Evolutionary conservation across 2,113 vertebrate species (phyloP).

Genomic region (Psammodynastes pulverulentus): DNA sequence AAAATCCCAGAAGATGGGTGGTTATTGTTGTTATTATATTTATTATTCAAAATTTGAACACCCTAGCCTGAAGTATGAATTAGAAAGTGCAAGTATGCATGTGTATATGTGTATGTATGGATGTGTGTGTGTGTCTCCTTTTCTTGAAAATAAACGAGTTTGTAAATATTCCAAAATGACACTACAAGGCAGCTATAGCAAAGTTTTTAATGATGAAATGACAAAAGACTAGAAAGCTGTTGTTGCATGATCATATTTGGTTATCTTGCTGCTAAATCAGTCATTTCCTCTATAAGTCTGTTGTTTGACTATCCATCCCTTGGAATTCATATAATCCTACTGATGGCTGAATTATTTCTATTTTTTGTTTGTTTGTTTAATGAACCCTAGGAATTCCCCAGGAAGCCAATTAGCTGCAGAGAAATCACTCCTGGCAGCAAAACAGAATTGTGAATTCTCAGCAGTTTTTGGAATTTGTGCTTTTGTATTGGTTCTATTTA

Average conservation of each 20-base stretch:
- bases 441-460: conserved; percentile 66
- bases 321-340: conserved; percentile 38
- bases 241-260: conserved; percentile 27
- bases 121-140: neutral
- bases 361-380: conserved; percentile 62
- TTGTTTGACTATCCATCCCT: conserved; percentile 36
- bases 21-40: neutral
- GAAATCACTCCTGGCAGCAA: conserved; percentile 71
- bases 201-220: neutral
- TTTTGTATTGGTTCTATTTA: conserved; percentile 64
- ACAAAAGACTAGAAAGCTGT: conserved; percentile 33
- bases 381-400: conserved; percentile 63
- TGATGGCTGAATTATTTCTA: conserved; percentile 44
- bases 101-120: neutral
- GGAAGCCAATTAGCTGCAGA: conserved; percentile 68
- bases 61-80: neutral
- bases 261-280: conserved; percentile 32
- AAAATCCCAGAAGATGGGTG: neutral
- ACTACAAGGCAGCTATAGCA: neutral
- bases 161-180: conserved; percentile 23
- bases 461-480: conserved; percentile 65
- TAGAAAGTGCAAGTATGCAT: neutral
- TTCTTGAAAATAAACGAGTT: conserved; percentile 1
- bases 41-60: neutral
- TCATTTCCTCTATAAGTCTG: conserved; percentile 41